Percentiles rank a stretch among this genome's conserved stretches.
Conservation (phyloP, 2,113 vertebrate species). For the Halichoeres trimaculatus region DNA sequence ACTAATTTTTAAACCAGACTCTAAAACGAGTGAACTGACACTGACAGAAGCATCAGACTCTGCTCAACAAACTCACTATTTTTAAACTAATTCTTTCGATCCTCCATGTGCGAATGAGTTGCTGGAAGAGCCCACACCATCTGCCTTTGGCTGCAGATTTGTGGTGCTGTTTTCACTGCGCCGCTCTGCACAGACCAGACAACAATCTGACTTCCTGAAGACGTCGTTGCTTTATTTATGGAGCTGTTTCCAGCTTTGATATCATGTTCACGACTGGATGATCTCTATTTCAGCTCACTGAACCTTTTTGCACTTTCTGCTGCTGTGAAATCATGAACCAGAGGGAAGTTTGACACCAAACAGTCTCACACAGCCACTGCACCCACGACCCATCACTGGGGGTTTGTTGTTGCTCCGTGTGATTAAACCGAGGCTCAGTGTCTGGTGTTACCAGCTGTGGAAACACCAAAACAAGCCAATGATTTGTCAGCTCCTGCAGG, state of each 20-base stretch:
- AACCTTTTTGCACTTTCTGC: neutral
- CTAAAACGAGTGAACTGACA: neutral
- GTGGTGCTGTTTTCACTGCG: neutral
- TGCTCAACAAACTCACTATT: neutral
- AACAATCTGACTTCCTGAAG: neutral
- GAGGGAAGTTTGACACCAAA: neutral
- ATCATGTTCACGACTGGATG: neutral
- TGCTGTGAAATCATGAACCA: neutral
- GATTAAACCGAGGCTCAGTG: neutral
- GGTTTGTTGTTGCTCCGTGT: neutral
- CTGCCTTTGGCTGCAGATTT: slow-evolving; percentile 3
- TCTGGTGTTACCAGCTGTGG: neutral
- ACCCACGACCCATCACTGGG: neutral
- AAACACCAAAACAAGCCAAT: neutral
- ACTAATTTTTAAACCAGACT: too few species aligned
- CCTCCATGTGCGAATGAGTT: neutral
- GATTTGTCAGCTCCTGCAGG: neutral
- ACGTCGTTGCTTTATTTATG: neutral
- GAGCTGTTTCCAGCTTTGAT: neutral
- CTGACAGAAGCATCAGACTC: neutral
- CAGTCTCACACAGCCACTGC: neutral
- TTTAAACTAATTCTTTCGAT: neutral
- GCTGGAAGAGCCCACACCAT: neutral
- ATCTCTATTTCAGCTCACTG: neutral
- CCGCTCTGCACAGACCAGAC: neutral